Percentiles rank a stretch among this genome's conserved stretches.
Conservation (phyloP, 2,113 vertebrate genomes). For the Silurus glanis region DNA sequence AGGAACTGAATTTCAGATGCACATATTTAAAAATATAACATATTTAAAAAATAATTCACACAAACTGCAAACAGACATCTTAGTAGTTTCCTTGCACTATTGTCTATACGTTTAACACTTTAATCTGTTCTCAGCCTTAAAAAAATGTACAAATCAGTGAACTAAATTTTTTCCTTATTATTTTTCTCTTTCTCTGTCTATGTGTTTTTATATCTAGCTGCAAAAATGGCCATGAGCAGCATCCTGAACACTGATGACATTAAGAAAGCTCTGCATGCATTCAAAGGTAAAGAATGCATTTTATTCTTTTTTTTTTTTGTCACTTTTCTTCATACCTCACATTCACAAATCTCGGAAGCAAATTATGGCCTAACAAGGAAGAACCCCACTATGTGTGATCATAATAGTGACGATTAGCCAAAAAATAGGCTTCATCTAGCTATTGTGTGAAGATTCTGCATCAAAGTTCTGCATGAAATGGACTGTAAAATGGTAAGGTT, state of each 20-base stretch:
- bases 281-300: conserved; percentile 68
- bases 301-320: background rate
- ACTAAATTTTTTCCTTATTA: background rate
- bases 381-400: background rate
- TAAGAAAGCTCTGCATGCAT: conserved; percentile 76
- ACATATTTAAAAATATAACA: background rate
- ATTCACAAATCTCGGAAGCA: no score
- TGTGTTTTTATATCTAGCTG: conserved; percentile 44
- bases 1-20: background rate
- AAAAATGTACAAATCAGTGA: background rate
- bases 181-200: conserved; percentile 9
- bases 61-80: background rate
- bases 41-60: background rate
- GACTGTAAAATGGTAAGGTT: background rate
- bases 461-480: background rate
- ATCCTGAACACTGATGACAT: conserved; percentile 80
- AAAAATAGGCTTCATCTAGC: conserved; percentile 1
- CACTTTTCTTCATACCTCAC: background rate
- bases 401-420: background rate
- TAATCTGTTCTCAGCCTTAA: background rate
- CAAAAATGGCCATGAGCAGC: conserved; percentile 75
- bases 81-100: background rate
- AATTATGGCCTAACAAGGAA: background rate
- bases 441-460: background rate
- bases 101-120: background rate